Conservation (phyloP, 1,140 invertebrate genomes). For the Sinonovacula constricta region DNA sequence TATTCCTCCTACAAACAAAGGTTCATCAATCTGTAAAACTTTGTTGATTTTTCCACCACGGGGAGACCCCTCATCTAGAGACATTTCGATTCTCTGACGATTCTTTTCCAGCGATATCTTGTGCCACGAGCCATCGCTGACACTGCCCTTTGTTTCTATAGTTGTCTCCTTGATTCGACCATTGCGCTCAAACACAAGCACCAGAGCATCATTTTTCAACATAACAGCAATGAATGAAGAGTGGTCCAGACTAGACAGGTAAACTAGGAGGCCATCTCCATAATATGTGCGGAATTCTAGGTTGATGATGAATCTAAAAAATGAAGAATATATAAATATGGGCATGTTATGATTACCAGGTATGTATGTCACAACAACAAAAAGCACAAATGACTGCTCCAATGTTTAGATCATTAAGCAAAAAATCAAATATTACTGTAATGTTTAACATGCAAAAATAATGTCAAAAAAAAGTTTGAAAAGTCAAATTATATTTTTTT, state of each 20-base stretch:
- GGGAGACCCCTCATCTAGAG: slow-evolving; percentile 84
- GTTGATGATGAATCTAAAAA: slow-evolving; percentile 84
- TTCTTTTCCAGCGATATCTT: slow-evolving; percentile 77
- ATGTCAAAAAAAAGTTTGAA: no score
- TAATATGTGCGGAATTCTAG: slow-evolving; percentile 93
- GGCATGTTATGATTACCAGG: background rate
- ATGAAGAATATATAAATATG: slow-evolving; percentile 5
- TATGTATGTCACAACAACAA: no score
- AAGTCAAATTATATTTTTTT: no score
- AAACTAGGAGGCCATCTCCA: slow-evolving; percentile 88
- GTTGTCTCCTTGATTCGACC: slow-evolving; percentile 79
- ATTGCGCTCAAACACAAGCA: slow-evolving; percentile 83
- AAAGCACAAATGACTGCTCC: background rate
- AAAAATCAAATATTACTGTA: background rate
- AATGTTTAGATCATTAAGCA: background rate
- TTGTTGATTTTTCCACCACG: slow-evolving; percentile 84
- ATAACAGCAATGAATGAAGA: slow-evolving; percentile 86
- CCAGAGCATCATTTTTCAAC: slow-evolving; percentile 85
- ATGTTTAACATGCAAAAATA: background rate
- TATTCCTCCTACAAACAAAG: slow-evolving; percentile 89
- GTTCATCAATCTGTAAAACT: slow-evolving; percentile 84
- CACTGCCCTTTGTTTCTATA: slow-evolving; percentile 79
- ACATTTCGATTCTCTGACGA: slow-evolving; percentile 75
- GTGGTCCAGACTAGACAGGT: slow-evolving; percentile 81
- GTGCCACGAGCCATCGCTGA: slow-evolving; percentile 93